Evolutionary conservation across 2,797 vertebrate genomes (phyloP), one percentile per base, ranked within the genome.

Genomic region (Choloepus didactylus): DNA sequence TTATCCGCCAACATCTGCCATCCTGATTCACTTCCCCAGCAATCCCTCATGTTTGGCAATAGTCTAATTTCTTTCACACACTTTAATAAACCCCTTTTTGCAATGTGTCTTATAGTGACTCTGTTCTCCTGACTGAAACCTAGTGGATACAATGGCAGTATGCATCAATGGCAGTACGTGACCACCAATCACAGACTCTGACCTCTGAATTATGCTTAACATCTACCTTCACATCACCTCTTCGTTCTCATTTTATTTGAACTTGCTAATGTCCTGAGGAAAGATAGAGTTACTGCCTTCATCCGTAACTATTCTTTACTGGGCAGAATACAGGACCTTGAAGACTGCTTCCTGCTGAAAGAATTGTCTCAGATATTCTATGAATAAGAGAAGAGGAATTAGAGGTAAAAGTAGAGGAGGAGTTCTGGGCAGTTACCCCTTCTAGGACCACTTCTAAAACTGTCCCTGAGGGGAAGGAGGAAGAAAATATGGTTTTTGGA

Each of bases 361-460:
- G 46, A 31, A 66, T 3, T 15, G 80, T 44, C 79, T 75, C 27
- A 3, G 12, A 16, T 41, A 31, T 59, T 60, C 67, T 73, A 7
- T 0, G 0, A 89, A 31, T 27, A 82, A 77, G 16, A 84, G 72
- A 72, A 69, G 1, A 73, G 14, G 14, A 87, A 84, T 76, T 91
- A 19, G 29, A 44, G 7, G 69, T 62, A 66, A 77, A 82, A 76
- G 0, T 56, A 9, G 72, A n/a, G 25, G 41, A n/a, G 35, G 35
- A 35, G 35, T 94, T 95, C 44, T 6, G 7, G 69, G 60, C 12
- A 49, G 2, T 86, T 94, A 35, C 23, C 64, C 49, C 60, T 27
- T 93, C 35, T 27, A 79, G 62, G 44, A 5, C 16, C 31, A 21
- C 9, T 69, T 87, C 49, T 93, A 51, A 79, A 91, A 92, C 11